Conservation (phyloP, 1,140 invertebrate species). For the Drosophila azteca region DNA sequence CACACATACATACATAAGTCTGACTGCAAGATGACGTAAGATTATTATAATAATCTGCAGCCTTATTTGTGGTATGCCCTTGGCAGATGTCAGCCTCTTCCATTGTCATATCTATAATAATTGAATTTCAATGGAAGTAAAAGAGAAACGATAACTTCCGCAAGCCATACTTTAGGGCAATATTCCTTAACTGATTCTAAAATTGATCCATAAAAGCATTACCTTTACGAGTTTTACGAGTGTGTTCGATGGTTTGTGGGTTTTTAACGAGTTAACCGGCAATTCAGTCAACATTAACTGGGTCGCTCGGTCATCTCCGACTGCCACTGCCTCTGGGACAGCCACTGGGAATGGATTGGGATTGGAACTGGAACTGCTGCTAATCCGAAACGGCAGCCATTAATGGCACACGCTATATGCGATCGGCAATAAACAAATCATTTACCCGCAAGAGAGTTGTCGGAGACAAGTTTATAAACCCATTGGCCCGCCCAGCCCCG, state of each 20-base stretch:
- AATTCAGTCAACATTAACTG: constrained; percentile 52
- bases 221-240: constrained; percentile 47
- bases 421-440: constrained; percentile 73
- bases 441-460: constrained; percentile 49
- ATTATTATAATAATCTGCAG: neutral
- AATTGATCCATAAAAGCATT: constrained; percentile 37
- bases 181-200: neutral
- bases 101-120: too few species aligned
- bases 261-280: constrained; percentile 43
- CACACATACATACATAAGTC: neutral
- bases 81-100: too few species aligned
- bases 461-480: constrained; percentile 51
- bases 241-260: constrained; percentile 25
- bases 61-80: too few species aligned
- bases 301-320: constrained; percentile 53
- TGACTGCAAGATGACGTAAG: constrained; percentile 17
- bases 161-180: too few species aligned
- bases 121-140: too few species aligned
- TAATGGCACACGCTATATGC: constrained; percentile 67
- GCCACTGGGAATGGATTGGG: neutral
- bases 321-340: too few species aligned
- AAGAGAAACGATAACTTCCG: too few species aligned
- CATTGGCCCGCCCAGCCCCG: constrained; percentile 29
- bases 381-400: constrained; percentile 71
- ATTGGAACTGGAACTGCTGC: constrained; percentile 37